Base-by-base conservation (phyloP, 2,113 vertebrate genomes). In the Falco punctatus region DNA sequence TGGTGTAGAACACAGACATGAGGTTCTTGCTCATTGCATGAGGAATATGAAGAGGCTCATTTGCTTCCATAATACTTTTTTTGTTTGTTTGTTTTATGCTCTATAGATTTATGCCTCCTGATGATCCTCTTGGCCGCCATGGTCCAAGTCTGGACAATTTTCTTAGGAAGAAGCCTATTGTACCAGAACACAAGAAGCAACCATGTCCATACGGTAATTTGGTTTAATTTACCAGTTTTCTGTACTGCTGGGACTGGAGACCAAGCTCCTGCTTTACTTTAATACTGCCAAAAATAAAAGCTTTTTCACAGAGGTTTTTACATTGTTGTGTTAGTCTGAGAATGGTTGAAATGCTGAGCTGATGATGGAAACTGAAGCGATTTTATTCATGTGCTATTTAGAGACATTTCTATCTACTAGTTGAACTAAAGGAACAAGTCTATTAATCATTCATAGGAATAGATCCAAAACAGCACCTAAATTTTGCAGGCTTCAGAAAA, bases 111-210 rank as follows among this genome's bases (percentile, higher is more conserved):
- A 99, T 99, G 99, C 99, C 99, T 48, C 99, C 99, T 42, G 99
- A 99, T 91, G 99, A 99, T 97, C 99, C 99, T 38, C 98, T 99
- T 48, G 99, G 99, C 54, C 99, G 99, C 35, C 99, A 99, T 2
- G 99, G 99, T 11, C 99, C 99, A 32, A 99, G 99, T 87, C 97
- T 99, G 84, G 99, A 99, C 94, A 99, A 99, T 97, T 99, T 99
- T 97, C 98, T 99, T 96, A 98, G 99, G 96, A 99, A 99, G 97
- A 98, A 98, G 90, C 99, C 99, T 22, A 97, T 99, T 75, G 98
- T 99, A 88, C 99, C 99, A 15, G 99, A 99, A 96, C 99, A 99
- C 98, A 99, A 99, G 98, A 99, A 99, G 87, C 99, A 99, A 94
- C 99, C 99, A 0, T 99, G 99, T 96, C 99, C 99, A 70, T 99